phyloP scores from a whole-genome alignment of 2,797 vertebrate genomes.

The Clarias platycephalus region DNA sequence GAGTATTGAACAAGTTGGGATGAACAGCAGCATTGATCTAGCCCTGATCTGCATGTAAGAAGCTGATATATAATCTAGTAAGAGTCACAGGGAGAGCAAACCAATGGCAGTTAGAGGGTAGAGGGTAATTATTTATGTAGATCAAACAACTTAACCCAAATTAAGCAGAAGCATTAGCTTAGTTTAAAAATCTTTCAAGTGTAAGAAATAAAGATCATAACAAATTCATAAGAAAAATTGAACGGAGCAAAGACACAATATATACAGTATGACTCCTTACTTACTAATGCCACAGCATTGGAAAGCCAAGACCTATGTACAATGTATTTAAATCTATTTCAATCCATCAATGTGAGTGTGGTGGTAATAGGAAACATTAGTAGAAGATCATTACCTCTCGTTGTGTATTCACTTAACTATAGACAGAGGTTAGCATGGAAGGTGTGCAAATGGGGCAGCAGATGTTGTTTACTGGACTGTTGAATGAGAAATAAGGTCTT shows the following conservation, averaged over 20 bases:
- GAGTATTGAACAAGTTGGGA: conserved; percentile 61
- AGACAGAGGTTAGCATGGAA: conserved; percentile 59
- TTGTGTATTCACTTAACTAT: conserved; percentile 63
- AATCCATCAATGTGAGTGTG: conserved; percentile 57
- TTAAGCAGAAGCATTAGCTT: neutral
- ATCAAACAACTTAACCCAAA: conserved; percentile 43
- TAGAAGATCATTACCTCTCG: conserved; percentile 63
- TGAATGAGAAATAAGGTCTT: conserved; percentile 51
- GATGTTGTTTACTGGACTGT: conserved; percentile 61
- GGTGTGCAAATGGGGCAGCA: conserved; percentile 60
- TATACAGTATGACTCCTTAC: conserved; percentile 23
- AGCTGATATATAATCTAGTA: conserved; percentile 46
- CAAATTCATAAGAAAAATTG: conserved; percentile 29
- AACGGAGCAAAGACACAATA: conserved; percentile 12
- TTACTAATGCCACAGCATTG: conserved; percentile 35
- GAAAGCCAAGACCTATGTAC: conserved; percentile 53
- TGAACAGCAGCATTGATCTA: conserved; percentile 60
- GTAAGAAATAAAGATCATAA: conserved; percentile 26
- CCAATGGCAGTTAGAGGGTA: conserved; percentile 33
- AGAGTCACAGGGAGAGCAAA: conserved; percentile 47
- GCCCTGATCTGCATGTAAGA: conserved; percentile 57
- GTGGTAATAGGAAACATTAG: conserved; percentile 63
- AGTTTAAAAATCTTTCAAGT: conserved; percentile 25
- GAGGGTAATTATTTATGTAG: conserved; percentile 47
- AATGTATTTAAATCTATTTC: conserved; percentile 53